Conservation (phyloP, 2,888 invertebrate species). For the Lamellibrachia columna region DNA sequence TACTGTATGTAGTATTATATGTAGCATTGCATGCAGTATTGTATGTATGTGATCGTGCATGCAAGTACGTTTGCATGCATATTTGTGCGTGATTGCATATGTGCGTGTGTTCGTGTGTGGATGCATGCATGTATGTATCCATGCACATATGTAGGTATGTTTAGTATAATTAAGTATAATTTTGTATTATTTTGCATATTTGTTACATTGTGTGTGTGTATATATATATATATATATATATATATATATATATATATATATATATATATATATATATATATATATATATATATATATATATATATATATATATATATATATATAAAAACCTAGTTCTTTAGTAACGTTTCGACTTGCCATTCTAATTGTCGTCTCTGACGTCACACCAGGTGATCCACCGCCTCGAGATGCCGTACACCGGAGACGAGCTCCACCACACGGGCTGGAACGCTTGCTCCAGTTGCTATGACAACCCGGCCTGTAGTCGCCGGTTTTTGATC, state of each 20-base stretch:
- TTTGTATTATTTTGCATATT: background rate
- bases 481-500: conserved; percentile 80
- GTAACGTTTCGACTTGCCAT: background rate
- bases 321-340: background rate
- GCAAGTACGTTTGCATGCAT: too few relatives aligned
- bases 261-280: conserved; percentile 13
- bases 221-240: background rate
- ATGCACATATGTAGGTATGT: too few relatives aligned
- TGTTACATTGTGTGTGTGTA: background rate
- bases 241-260: conserved; percentile 3
- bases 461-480: conserved; percentile 74
- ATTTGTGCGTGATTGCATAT: too few relatives aligned
- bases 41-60: too few relatives aligned
- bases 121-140: too few relatives aligned
- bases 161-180: too few relatives aligned
- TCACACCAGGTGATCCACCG: conserved; percentile 84
- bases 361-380: background rate
- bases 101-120: too few relatives aligned
- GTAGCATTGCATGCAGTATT: too few relatives aligned
- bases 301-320: background rate
- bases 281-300: background rate
- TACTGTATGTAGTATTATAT: too few relatives aligned
- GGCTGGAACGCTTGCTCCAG: conserved; percentile 98
- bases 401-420: conserved; percentile 78
- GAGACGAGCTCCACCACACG: conserved; percentile 93